These are phyloP conservation scores for Pelodiscus sinensis DNA, from an alignment of 2,113 vertebrate species.

Conservation along the genomic window DNA sequence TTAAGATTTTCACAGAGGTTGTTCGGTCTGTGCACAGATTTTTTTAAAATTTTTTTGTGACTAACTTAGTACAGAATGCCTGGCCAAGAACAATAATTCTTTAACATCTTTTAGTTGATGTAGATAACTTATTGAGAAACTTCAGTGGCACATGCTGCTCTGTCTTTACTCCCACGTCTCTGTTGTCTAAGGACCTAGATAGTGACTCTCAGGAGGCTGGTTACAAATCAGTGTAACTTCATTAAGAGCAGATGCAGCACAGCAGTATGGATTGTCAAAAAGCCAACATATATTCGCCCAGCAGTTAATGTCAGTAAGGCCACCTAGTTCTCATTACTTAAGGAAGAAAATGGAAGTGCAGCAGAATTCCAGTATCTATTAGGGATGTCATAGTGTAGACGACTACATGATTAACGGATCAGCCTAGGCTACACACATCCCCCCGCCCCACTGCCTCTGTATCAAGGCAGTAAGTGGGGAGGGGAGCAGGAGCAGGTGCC, in stretches of 20 bases:
- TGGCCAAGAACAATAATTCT: accelerated
- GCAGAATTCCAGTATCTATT: neutral
- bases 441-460: too few relatives aligned
- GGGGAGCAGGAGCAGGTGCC: too few relatives aligned
- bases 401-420: too few relatives aligned
- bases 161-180: accelerated
- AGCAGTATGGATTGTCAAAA: neutral
- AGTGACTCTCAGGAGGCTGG: neutral
- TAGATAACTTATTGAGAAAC: accelerated
- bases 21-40: neutral
- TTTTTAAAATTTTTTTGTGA: neutral
- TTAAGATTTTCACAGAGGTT: neutral
- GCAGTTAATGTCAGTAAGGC: neutral
- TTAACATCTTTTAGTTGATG: accelerated
- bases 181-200: neutral
- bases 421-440: too few relatives aligned
- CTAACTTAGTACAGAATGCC: neutral
- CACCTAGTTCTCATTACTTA: neutral
- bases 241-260: neutral
- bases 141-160: neutral
- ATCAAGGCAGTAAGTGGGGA: too few relatives aligned
- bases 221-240: neutral
- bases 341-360: neutral
- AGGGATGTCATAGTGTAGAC: too few relatives aligned
- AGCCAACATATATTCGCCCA: neutral